Evolutionary conservation across 1,140 invertebrate genomes (phyloP), one percentile per base, ranked within the genome.

Genomic region (Scaptodrosophila lebanonensis): DNA sequence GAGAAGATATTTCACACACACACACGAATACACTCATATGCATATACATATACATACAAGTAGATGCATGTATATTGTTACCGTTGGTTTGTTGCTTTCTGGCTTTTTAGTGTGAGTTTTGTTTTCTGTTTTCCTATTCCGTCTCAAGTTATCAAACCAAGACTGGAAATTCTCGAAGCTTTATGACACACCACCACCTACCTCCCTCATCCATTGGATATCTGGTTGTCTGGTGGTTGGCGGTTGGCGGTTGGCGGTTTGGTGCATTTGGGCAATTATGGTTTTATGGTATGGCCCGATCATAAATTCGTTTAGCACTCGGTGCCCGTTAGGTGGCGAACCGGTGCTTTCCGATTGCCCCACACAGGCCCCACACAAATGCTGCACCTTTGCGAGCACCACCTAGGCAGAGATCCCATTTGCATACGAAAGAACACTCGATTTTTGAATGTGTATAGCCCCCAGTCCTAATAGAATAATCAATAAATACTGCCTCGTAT

Each of bases 61-160:
- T 7, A 43, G 63, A 66, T 62, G 63, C 44, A 62, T 64, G 62
- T 67, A 67, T 67, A 77, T 73, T 67, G 72, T 76, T 77, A 36
- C 39, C 15, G 15, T 42, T 16, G 66, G 48, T 51, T 47, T 62
- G 42, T 57, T 42, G 18, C 29, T 50, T 38, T 45, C 32, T 36
- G 39, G 42, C 42, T 50, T 73, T 72, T 48, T 53, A 49, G 53
- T 49, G 51, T 52, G 50, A 58, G 64, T 64, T 72, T 60, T 54
- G 17, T 25, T 57, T 32, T 13, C 35, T 22, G 6, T 33, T 42
- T 25, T 9, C 25, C 42, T 13, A 18, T 27, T 29, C 35, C 27
- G 12, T 9, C 40, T 25, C 32, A 13, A 32, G 32, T 36, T 44
- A n/a, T 44, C 20, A 47, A 38, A 64, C 15, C 63, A 45, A 75